Conservation (phyloP, 2,797 vertebrate species). For the Myiothlypis chrysogaster region DNA sequence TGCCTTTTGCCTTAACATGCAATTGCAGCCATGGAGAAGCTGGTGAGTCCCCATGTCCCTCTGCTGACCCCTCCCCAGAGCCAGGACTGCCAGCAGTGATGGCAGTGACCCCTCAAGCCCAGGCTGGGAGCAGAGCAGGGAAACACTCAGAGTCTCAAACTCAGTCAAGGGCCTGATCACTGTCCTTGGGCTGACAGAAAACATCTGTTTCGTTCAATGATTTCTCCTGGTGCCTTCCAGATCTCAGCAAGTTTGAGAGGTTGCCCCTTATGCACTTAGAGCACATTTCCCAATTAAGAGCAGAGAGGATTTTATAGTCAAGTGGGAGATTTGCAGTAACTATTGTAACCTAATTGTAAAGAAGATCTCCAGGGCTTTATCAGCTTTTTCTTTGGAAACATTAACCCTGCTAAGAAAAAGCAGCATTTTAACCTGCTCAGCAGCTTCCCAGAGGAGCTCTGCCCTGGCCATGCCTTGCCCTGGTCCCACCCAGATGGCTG, state of each 20-base stretch:
- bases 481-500: neutral
- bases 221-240: conserved; percentile 18
- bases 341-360: neutral
- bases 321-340: conserved; percentile 14
- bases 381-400: conserved; percentile 11
- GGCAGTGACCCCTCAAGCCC: neutral
- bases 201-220: conserved; percentile 31
- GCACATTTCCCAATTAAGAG: conserved; percentile 18
- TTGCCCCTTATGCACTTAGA: neutral
- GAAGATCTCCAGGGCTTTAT: neutral
- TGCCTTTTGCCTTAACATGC: neutral
- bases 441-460: neutral
- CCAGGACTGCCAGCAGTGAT: neutral
- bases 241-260: conserved; percentile 21
- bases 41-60: neutral
- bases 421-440: neutral
- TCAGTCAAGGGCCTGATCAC: neutral
- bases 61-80: neutral
- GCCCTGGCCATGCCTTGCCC: neutral
- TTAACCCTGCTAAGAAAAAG: neutral
- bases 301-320: neutral
- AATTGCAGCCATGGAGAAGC: neutral
- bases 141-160: conserved; percentile 8
- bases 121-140: neutral
- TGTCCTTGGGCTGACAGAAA: neutral